phyloP scores from a whole-genome alignment of 2,888 invertebrate genomes.

The Limenitis camilla region DNA sequence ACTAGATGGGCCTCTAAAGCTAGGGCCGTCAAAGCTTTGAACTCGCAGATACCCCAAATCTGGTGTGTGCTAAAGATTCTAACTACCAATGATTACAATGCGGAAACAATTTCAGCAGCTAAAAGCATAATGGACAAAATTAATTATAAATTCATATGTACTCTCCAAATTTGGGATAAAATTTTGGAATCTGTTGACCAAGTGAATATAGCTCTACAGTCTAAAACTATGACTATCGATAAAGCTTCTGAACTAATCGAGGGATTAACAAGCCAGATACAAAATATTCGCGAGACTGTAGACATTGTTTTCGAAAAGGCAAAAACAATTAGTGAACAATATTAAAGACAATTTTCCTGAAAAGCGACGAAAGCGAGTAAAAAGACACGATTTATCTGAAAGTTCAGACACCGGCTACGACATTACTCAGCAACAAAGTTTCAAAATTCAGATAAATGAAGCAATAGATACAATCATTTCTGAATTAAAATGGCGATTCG shows the following conservation, averaged over 20 bases:
- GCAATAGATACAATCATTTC: background rate
- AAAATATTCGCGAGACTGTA: background rate
- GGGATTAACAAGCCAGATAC: background rate
- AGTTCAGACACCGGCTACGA: background rate
- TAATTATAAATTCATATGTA: no score
- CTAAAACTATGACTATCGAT: background rate
- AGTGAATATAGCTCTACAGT: no score
- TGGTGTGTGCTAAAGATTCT: no score
- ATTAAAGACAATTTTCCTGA: no score
- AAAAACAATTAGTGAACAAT: no score
- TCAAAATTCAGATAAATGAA: background rate
- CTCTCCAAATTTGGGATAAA: no score
- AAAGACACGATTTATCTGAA: background rate
- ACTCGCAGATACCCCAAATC: background rate
- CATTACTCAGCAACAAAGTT: background rate
- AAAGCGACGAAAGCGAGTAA: no score
- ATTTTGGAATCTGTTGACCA: background rate
- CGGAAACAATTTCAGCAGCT: no score
- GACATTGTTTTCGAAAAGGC: background rate
- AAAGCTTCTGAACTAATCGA: background rate
- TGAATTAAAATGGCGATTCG: background rate
- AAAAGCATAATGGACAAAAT: no score
- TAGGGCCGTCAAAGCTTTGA: background rate
- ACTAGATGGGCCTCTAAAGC: background rate
- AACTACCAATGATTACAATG: no score